Conservation (phyloP, 2,888 invertebrate genomes). For the Athripsodes cinereus region DNA sequence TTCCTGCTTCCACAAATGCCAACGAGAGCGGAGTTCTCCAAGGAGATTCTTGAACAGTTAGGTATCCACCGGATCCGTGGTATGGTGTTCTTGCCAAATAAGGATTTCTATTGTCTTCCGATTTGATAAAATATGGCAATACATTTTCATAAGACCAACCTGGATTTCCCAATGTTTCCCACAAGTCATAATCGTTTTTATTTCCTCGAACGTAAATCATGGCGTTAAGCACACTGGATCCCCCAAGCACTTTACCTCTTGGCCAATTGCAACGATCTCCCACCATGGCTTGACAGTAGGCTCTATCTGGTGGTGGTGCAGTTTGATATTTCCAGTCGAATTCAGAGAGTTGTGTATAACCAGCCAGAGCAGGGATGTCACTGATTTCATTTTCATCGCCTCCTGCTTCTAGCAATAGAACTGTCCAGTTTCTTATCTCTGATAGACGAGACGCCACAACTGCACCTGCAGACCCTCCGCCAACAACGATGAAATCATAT, state of each 20-base stretch:
- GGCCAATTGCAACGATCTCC: constrained; percentile 89
- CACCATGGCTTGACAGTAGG: constrained; percentile 84
- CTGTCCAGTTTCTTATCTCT: constrained; percentile 75
- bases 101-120: constrained; percentile 83
- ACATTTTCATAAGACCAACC: constrained; percentile 85
- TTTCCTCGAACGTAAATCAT: constrained; percentile 92
- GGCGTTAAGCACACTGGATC: constrained; percentile 81
- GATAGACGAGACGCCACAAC: constrained; percentile 80
- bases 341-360: constrained; percentile 77
- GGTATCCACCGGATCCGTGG: constrained; percentile 70
- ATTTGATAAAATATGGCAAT: constrained; percentile 78
- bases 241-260: constrained; percentile 85
- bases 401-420: constrained; percentile 79
- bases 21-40: constrained; percentile 77
- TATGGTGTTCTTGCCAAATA: constrained; percentile 69
- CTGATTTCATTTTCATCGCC: constrained; percentile 85
- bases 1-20: constrained; percentile 77
- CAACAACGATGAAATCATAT: constrained; percentile 83
- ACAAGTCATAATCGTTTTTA: constrained; percentile 77
- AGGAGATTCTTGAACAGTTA: constrained; percentile 79
- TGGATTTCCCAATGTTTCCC: constrained; percentile 75
- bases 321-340: constrained; percentile 93
- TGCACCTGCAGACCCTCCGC: constrained; percentile 85
- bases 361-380: constrained; percentile 79
- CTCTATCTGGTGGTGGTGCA: constrained; percentile 66